Percentiles rank a stretch among this genome's conserved stretches.
Conservation (phyloP, 2,888 invertebrate species). For the Polyommatus icarus region DNA sequence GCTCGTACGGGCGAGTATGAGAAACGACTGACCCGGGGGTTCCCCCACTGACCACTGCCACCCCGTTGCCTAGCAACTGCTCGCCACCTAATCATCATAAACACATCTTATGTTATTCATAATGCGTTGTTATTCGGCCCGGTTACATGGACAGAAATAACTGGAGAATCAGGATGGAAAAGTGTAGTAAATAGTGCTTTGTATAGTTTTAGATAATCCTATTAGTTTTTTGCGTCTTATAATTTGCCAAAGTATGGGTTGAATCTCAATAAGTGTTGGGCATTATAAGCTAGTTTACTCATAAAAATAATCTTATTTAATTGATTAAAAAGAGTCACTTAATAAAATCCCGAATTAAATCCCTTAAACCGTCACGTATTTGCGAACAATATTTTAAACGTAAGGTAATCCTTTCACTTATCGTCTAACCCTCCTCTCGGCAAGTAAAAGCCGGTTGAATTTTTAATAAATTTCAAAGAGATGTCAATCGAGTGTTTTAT, state of each 20-base stretch:
- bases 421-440: constrained; percentile 73
- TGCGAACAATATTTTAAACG: constrained; percentile 46
- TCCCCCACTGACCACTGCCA: constrained; percentile 66
- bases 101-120: constrained; percentile 52
- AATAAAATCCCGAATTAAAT: background rate
- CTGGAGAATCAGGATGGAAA: background rate
- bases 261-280: background rate
- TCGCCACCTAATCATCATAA: constrained; percentile 77
- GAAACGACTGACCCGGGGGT: constrained; percentile 58
- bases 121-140: background rate
- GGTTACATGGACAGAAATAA: background rate
- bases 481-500: constrained; percentile 80
- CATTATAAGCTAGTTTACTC: background rate
- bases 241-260: background rate
- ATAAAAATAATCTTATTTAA: background rate
- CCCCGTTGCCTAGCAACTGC: constrained; percentile 73
- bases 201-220: background rate
- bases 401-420: constrained; percentile 72
- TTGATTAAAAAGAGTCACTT: background rate
- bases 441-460: constrained; percentile 74
- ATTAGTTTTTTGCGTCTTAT: background rate
- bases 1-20: constrained; percentile 65
- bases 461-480: constrained; percentile 80
- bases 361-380: constrained; percentile 34
- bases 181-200: background rate